phyloP scores from a whole-genome alignment of 1,140 invertebrate species.

The Eueides isabella region DNA sequence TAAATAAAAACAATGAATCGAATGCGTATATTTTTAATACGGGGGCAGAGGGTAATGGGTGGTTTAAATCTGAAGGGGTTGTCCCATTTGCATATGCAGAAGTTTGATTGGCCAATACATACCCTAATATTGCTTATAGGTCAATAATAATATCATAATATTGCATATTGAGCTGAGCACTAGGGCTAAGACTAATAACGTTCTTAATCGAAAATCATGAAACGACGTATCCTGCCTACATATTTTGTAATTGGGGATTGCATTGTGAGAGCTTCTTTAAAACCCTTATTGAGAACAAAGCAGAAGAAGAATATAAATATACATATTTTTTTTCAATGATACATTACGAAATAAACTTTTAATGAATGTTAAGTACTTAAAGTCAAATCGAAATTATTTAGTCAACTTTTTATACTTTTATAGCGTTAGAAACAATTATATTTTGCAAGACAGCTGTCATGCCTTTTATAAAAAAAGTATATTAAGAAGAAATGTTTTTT shows the following conservation, averaged over 20 bases:
- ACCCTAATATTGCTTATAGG: constrained; percentile 13
- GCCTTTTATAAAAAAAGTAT: not conserved
- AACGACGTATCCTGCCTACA: not conserved
- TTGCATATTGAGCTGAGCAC: constrained; percentile 13
- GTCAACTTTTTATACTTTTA: not conserved
- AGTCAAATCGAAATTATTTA: not conserved
- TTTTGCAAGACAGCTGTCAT: not conserved
- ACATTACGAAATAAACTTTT: not conserved
- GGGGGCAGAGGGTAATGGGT: constrained; percentile 33
- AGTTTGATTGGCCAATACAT: constrained; percentile 46
- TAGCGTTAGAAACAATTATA: constrained; percentile 1
- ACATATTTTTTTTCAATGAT: not conserved
- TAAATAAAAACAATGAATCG: not conserved
- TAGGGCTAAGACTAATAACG: not conserved
- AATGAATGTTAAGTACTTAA: not conserved
- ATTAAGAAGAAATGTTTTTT: constrained; percentile 2
- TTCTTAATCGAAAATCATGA: constrained; percentile 7
- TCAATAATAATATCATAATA: constrained; percentile 1
- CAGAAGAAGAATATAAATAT: not conserved
- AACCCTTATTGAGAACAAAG: not conserved
- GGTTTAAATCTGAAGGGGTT: constrained; percentile 43
- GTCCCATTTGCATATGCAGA: constrained; percentile 36
- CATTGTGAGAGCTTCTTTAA: not conserved
- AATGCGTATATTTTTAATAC: not conserved
- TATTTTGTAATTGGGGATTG: not conserved